A percentile compares a stretch with the other conserved stretches of the same genome.
Conservation (phyloP, 2,113 vertebrate genomes). For the Sceloporus tristichus region DNA sequence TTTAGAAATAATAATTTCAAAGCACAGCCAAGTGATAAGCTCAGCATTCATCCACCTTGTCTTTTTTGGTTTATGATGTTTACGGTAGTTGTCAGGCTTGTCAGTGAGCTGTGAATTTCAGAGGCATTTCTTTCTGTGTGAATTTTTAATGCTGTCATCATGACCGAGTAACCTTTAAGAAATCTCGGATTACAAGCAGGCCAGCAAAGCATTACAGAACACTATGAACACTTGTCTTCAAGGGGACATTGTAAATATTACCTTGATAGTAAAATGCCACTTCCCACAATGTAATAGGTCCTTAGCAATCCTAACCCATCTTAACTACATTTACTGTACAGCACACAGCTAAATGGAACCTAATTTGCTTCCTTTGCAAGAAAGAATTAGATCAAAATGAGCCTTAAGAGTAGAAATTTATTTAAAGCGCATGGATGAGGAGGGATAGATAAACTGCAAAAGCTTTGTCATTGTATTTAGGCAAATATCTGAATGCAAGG, state of each 20-base stretch:
- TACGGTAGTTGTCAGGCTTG: not conserved
- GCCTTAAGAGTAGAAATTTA: constrained; percentile 51
- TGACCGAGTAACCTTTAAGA: constrained; percentile 56
- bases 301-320: constrained; percentile 32
- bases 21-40: not conserved
- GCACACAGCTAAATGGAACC: constrained; percentile 41
- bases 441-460: not conserved
- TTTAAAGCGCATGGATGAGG: not conserved
- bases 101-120: constrained; percentile 20
- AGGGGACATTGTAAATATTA: constrained; percentile 34
- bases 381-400: constrained; percentile 35
- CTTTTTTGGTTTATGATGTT: not conserved
- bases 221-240: constrained; percentile 40
- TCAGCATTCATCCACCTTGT: not conserved
- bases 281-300: constrained; percentile 40
- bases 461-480: constrained; percentile 44
- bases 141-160: constrained; percentile 21
- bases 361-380: constrained; percentile 36
- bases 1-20: constrained; percentile 3
- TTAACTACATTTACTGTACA: constrained; percentile 39
- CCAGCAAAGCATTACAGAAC: constrained; percentile 46
- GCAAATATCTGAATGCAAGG: constrained; percentile 39
- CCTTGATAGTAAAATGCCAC: constrained; percentile 28
- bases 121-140: constrained; percentile 29
- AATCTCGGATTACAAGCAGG: constrained; percentile 27